Conservation (phyloP, 2,113 vertebrate genomes). For the Progne subis region DNA sequence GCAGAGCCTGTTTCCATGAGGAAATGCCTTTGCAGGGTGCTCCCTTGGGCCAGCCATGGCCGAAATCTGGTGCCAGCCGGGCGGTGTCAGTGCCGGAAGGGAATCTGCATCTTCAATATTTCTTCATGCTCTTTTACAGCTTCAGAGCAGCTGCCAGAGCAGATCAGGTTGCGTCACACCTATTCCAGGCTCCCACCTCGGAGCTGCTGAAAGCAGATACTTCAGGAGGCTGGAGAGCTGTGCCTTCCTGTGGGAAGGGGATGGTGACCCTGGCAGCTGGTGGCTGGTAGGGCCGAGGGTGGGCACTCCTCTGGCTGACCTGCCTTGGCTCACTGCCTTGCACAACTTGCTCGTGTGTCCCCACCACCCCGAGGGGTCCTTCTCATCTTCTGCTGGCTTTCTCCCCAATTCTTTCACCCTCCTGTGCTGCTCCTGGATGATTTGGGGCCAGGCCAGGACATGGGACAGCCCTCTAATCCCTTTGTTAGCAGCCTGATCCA, state of each 20-base stretch:
- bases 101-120: neutral
- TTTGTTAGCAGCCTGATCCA: neutral
- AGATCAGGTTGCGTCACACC: constrained; percentile 31
- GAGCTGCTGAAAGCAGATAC: constrained; percentile 48
- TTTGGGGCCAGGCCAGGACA: neutral
- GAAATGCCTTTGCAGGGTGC: neutral
- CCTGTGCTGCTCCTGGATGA: neutral
- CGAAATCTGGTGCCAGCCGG: neutral
- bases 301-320: neutral
- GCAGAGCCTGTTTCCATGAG: neutral
- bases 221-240: neutral
- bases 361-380: neutral
- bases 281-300: neutral
- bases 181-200: constrained; percentile 6
- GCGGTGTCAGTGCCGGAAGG: neutral
- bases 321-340: neutral
- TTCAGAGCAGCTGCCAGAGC: constrained; percentile 31
- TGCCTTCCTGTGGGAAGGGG: neutral
- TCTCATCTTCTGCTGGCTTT: neutral
- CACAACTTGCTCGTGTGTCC: accelerated
- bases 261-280: neutral
- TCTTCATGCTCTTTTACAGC: neutral
- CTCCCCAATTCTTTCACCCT: neutral
- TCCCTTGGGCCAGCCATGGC: neutral
- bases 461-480: neutral